Conservation (phyloP, 2,888 invertebrate species). For the Cheilosia scutellata region DNA sequence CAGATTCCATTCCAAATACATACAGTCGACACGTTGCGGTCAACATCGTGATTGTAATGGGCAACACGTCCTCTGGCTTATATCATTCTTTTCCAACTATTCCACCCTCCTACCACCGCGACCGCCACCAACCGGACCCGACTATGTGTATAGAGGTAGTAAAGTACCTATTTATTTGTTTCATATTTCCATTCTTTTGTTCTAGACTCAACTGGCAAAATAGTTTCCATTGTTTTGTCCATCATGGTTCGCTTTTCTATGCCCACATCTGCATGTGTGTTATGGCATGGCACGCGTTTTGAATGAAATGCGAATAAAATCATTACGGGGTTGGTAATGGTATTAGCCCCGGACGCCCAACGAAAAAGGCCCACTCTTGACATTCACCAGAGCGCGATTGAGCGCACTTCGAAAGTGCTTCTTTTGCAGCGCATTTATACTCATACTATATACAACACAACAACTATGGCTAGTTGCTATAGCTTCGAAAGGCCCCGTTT, state of each 20-base stretch:
- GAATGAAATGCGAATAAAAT: slow-evolving; percentile 71
- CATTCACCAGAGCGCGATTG: slow-evolving; percentile 58
- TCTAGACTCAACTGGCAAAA: slow-evolving; percentile 62
- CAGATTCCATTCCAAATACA: slow-evolving; percentile 71
- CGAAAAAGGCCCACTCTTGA: slow-evolving; percentile 57
- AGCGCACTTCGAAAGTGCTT: slow-evolving; percentile 72
- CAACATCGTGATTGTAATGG: slow-evolving; percentile 72
- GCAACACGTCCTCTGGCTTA: slow-evolving; percentile 67
- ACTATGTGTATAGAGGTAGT: slow-evolving; percentile 18
- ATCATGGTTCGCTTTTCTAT: slow-evolving; percentile 37
- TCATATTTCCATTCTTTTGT: slow-evolving; percentile 68
- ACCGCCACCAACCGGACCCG: slow-evolving; percentile 21
- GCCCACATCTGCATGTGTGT: slow-evolving; percentile 31
- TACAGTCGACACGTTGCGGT: slow-evolving; percentile 70
- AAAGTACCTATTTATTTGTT: slow-evolving; percentile 44
- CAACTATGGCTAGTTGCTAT: neutral
- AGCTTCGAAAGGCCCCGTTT: slow-evolving; percentile 66
- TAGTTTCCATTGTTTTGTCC: slow-evolving; percentile 70
- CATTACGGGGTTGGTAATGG: slow-evolving; percentile 46
- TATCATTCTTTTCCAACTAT: slow-evolving; percentile 54
- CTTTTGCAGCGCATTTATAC: slow-evolving; percentile 20
- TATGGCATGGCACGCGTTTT: slow-evolving; percentile 68
- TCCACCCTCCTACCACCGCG: slow-evolving; percentile 37
- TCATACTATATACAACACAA: neutral
- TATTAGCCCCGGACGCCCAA: slow-evolving; percentile 37